Base-by-base conservation (phyloP, 53 echinoderm and acorn worm species). In the Paracentrotus lividus region DNA sequence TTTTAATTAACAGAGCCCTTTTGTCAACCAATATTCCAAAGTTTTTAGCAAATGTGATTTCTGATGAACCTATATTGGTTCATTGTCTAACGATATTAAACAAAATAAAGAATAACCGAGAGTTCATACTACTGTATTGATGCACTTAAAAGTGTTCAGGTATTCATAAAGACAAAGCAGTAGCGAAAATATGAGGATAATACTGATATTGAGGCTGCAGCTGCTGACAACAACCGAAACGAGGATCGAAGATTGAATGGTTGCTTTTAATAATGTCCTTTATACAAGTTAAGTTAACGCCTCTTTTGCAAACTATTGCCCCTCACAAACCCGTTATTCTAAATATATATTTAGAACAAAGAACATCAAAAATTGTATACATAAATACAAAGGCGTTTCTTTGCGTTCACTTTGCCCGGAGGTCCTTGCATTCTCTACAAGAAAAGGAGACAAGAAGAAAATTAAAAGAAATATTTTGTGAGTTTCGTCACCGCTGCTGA, bases 401-500 rank as follows among this genome's bases (percentile, higher is more conserved):
- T 72, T 72, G 72, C n/a, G n/a, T 72, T 4, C 20, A 36, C 18
- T 72, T 18, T 72, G 18, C 4, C 21, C 3, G 9, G 51, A 6
- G 7, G 12, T 18, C 57, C 21, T 21, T 20, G 21, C 57, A 57
- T 20, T 20, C 57, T 57, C 14, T 4, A 57, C 36, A 72, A 1
- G 36, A 72, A 15, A 20, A 18, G 40, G 18, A 40, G 20, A 72
- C 72, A 5, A 38, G 7, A 20, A 36, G 72, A 72, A 38, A 85
- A 85, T 49, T 51, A 85, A 49, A 21, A 51, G 49, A 58, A 88
- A 88, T 55, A 88, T 4, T 88, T 88, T 32, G 53, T 34, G 24
- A 5, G 88, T 56, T 52, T 88, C 57, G 88, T 88, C 88, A 88
- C 54, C 38, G 54, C 21, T 57, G 23, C 54, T 88, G 58, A 54